These are phyloP conservation scores for Dicroscelio sp. DNA, from an alignment of 2,888 invertebrate genomes.

Conservation along the genomic window DNA sequence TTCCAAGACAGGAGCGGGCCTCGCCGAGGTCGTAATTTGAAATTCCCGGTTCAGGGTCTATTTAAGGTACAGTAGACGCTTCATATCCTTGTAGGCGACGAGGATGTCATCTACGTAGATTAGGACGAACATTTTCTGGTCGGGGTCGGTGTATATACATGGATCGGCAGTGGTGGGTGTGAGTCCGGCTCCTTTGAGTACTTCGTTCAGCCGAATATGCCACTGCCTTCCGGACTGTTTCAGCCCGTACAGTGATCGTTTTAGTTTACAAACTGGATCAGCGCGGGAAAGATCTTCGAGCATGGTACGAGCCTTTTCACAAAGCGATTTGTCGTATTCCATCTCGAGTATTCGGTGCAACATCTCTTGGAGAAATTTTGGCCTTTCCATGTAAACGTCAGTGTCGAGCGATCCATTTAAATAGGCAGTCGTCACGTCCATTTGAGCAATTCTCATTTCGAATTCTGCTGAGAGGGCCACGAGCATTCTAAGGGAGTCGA, in stretches of 20 bases:
- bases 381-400: not conserved
- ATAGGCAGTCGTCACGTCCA: constrained; percentile 36
- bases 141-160: constrained; percentile 50
- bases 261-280: constrained; percentile 19
- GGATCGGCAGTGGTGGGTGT: not conserved
- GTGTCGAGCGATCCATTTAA: constrained; percentile 20
- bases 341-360: not conserved
- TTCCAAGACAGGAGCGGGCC: constrained; percentile 81
- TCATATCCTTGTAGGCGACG: constrained; percentile 12
- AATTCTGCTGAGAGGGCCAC: not conserved
- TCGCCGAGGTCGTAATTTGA: constrained; percentile 80
- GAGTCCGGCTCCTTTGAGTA: not conserved
- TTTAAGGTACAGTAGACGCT: not conserved
- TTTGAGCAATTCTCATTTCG: not conserved
- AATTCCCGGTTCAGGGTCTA: constrained; percentile 65
- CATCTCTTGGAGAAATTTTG: not conserved
- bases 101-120: constrained; percentile 72
- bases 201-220: constrained; percentile 8
- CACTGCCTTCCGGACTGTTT: constrained; percentile 36
- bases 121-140: constrained; percentile 36
- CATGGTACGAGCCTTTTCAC: not conserved
- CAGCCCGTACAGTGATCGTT: constrained; percentile 23
- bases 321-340: not conserved
- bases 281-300: not conserved
- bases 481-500: not conserved